These are phyloP conservation scores for Drosophila cardini DNA, from an alignment of 1,140 invertebrate species.

Conservation along the genomic window DNA sequence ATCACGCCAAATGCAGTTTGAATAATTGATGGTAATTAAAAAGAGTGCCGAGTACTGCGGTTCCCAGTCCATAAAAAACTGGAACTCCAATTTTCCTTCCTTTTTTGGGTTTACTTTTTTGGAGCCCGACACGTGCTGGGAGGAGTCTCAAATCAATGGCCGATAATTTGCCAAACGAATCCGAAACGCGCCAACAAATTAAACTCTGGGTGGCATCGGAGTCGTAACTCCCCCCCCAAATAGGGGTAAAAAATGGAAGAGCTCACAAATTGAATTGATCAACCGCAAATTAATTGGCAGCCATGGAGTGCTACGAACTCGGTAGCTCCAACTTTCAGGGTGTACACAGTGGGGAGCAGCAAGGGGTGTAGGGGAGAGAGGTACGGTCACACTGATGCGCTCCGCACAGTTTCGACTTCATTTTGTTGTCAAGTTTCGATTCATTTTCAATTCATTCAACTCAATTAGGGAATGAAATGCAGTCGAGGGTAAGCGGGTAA, in stretches of 20 bases:
- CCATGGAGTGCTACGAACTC: conserved; percentile 69
- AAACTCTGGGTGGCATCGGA: conserved; percentile 1
- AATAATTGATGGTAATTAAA: conserved; percentile 84
- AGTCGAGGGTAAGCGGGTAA: not conserved
- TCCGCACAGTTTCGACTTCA: conserved; percentile 15
- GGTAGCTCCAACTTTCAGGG: conserved; percentile 25
- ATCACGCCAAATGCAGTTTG: conserved; percentile 84
- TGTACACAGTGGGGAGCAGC: too few relatives aligned
- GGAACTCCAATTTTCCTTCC: not conserved
- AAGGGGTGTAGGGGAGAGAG: not conserved
- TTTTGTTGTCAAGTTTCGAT: conserved; percentile 51
- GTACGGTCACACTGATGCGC: conserved; percentile 7
- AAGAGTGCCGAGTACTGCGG: conserved; percentile 50
- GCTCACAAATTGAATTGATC: conserved; percentile 84
- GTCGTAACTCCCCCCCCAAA: not conserved
- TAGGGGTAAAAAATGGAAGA: conserved; percentile 18
- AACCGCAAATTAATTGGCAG: conserved; percentile 84
- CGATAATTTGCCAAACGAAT: conserved; percentile 80
- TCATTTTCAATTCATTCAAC: conserved; percentile 66
- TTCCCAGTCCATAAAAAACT: conserved; percentile 6
- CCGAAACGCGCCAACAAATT: conserved; percentile 54
- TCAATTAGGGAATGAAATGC: conserved; percentile 59
- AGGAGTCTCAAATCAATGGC: conserved; percentile 75
- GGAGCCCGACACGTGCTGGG: conserved; percentile 26
- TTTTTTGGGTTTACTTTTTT: not conserved